phyloP scores from a whole-genome alignment of 2,888 invertebrate species.

The Danaus chrysippus region DNA sequence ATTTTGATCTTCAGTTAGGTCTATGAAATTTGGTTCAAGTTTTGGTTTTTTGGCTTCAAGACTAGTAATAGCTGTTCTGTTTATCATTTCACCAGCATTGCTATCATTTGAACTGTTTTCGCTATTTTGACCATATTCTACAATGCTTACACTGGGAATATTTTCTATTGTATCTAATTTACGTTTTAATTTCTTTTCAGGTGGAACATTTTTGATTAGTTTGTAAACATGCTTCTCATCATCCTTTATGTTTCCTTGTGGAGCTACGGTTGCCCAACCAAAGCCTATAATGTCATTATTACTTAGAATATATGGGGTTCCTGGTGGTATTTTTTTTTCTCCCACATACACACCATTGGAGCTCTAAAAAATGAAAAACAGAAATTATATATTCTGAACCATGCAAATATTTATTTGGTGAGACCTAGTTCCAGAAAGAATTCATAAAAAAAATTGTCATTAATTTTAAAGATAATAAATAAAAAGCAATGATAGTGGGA shows the following conservation, averaged over 20 bases:
- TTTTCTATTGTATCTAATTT: slow-evolving; percentile 37
- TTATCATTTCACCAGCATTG: slow-evolving; percentile 53
- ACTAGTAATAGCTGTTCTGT: slow-evolving; percentile 35
- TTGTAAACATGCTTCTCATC: slow-evolving; percentile 63
- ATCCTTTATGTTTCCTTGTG: slow-evolving; percentile 49
- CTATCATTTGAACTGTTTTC: slow-evolving; percentile 33
- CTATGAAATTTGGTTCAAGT: slow-evolving; percentile 42
- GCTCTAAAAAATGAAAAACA: slow-evolving; percentile 64
- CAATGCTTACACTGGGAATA: slow-evolving; percentile 11
- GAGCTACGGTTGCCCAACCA: slow-evolving; percentile 62
- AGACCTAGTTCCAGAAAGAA: too few species aligned
- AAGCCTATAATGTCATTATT: slow-evolving; percentile 76
- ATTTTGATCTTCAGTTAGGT: slow-evolving; percentile 40
- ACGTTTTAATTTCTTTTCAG: slow-evolving; percentile 48
- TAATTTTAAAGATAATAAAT: too few species aligned
- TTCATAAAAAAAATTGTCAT: too few species aligned
- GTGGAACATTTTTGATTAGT: slow-evolving; percentile 43
- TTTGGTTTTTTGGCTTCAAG: slow-evolving; percentile 44
- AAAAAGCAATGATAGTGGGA: too few species aligned
- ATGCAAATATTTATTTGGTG: background rate
- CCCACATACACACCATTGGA: slow-evolving; percentile 80
- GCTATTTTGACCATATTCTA: background rate
- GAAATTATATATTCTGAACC: slow-evolving; percentile 5
- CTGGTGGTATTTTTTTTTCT: slow-evolving; percentile 52
- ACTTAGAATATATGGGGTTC: slow-evolving; percentile 50